phyloP scores from a whole-genome alignment of 2,888 invertebrate genomes.

The Drosophila quinaria region DNA sequence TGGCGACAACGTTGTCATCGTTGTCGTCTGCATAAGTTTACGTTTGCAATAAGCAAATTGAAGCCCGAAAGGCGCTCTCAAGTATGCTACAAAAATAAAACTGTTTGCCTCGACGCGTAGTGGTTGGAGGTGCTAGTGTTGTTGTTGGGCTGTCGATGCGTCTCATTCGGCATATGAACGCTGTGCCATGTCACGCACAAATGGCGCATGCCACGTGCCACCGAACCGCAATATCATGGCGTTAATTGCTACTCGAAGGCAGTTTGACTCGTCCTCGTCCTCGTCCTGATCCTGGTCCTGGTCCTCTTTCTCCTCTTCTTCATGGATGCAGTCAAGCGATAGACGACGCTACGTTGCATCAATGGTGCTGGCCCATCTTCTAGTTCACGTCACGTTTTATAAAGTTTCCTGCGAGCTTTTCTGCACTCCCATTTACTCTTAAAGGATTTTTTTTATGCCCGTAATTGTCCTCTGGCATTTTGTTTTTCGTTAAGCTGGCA shows the following conservation, averaged over 20 bases:
- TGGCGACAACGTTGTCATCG: slow-evolving; percentile 67
- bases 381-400: slow-evolving; percentile 72
- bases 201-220: slow-evolving; percentile 56
- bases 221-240: slow-evolving; percentile 73
- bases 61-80: slow-evolving; percentile 45
- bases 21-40: slow-evolving; percentile 70
- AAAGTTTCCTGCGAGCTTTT: slow-evolving; percentile 62
- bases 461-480: slow-evolving; percentile 44
- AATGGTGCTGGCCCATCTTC: slow-evolving; percentile 17
- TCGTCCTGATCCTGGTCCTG: slow-evolving; percentile 5
- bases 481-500: slow-evolving; percentile 9
- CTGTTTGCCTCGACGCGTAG: neutral
- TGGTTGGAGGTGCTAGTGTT: slow-evolving; percentile 7
- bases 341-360: slow-evolving; percentile 28
- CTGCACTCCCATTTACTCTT: slow-evolving; percentile 50
- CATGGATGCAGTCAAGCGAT: slow-evolving; percentile 46
- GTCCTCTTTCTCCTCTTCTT: slow-evolving; percentile 13
- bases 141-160: slow-evolving; percentile 51
- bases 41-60: slow-evolving; percentile 76
- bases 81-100: slow-evolving; percentile 57
- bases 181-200: slow-evolving; percentile 35
- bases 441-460: slow-evolving; percentile 23
- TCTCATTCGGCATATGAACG: slow-evolving; percentile 68
- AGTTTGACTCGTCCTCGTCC: slow-evolving; percentile 24
- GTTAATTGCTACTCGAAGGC: slow-evolving; percentile 79